Evolutionary conservation across 2,113 vertebrate genomes (phyloP).

Genomic region (Mugil cephalus): DNA sequence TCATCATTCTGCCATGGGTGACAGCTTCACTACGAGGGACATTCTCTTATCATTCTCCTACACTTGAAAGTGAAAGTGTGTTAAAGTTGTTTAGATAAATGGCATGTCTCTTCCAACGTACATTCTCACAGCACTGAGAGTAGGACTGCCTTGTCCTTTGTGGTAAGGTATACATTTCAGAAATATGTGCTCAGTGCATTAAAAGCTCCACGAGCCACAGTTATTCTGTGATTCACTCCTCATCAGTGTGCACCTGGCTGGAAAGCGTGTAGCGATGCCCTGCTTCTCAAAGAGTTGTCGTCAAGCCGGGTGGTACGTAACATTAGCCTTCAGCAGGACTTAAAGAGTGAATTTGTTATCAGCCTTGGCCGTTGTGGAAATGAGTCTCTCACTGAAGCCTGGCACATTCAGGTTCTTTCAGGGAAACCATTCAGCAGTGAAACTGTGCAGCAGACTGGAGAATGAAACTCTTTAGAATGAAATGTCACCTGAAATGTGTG

Average conservation of each 20-base stretch:
- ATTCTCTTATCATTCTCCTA: neutral
- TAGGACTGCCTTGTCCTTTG: neutral
- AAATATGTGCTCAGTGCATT: conserved; percentile 8
- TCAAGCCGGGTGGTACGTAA: conserved; percentile 23
- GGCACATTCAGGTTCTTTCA: conserved; percentile 62
- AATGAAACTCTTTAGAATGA: conserved; percentile 51
- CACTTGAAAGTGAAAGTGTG: conserved; percentile 18
- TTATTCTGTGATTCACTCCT: conserved; percentile 30
- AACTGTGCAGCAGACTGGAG: conserved; percentile 58
- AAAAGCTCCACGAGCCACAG: conserved; percentile 7
- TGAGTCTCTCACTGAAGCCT: conserved; percentile 56
- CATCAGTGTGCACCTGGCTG: conserved; percentile 29
- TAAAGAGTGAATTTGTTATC: conserved; percentile 48
- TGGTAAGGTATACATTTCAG: conserved; percentile 8
- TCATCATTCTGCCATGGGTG: too few relatives aligned
- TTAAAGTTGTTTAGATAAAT: neutral
- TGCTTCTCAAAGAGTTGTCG: conserved; percentile 19
- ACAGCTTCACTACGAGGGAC: neutral
- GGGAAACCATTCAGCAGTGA: conserved; percentile 66
- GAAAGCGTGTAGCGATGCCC: conserved; percentile 36
- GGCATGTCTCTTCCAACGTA: neutral
- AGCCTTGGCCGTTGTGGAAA: conserved; percentile 65
- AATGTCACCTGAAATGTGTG: conserved; percentile 55
- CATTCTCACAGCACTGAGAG: conserved; percentile 6
- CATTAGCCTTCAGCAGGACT: conserved; percentile 31